Evolutionary conservation across 1,140 invertebrate species (phyloP), one percentile per base, ranked within the genome.

Genomic region (Cydia splendana): DNA sequence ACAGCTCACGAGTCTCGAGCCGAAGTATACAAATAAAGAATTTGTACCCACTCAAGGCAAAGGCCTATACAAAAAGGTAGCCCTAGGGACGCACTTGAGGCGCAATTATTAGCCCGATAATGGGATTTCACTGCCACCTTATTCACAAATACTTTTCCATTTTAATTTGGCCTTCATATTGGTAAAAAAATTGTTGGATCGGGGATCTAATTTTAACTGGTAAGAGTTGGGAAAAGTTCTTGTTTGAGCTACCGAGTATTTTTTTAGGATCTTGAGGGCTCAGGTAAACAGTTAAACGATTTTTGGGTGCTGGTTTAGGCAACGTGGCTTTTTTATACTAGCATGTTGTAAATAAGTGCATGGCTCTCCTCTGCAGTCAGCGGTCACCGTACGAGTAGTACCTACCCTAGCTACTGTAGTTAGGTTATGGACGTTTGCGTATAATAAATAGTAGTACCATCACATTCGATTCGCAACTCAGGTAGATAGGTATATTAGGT

Each of bases 21-120:
- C 80, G 48, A 75, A 83, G 79, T 77, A 74, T 77, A 80, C 77
- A 83, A 84, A 85, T 83, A 82, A 84, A 83, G 80, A 77, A 79
- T 83, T 80, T 79, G 65, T 81, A 81, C 78, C 80, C 84, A 75
- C 82, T 84, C 77, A 67, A 83, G 62, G 15, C 18, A 80, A 76
- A 62, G 78, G 76, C 76, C 65, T 69, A 5, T 20, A 69, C 78
- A 81, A 78, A 86, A 80, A 79, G 62, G 42, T 38, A 84, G 74
- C 80, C 77, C 77, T 84, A 77, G 65, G 78, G 76, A 76, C 73
- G 80, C 80, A 82, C 85, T 88, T 77, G 83, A 85, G 84, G 84
- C 78, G 79, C 81, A 83, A 86, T 87, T 84, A 86, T 85, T 85
- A 81, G 75, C 77, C 75, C 79, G 65, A 57, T 85, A 85, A 87